Base-by-base conservation (phyloP, 2,797 vertebrate species). In the Ptychadena robeensis region DNA sequence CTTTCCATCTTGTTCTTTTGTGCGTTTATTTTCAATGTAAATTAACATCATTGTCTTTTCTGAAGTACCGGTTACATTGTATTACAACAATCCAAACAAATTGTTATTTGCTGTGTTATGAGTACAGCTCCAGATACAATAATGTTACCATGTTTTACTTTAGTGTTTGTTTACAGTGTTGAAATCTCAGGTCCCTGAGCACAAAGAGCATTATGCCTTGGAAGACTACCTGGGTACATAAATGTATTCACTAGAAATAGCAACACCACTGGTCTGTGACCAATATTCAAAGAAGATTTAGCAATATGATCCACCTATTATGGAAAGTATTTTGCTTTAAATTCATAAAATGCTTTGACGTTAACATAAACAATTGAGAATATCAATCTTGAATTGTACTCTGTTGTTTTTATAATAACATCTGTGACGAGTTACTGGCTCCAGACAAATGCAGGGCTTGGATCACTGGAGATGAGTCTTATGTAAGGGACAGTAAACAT, bases 111-210 rank as follows among this genome's bases (percentile, higher is more conserved):
- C 66, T 30, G 38, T 67, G 48, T 69, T 53, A 66, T 67, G 32
- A 66, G 22, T 4, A 68, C 22, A 68, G 75, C 14, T 30, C 31
- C 18, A 40, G 34, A 10, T 61, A 69, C 48, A 69, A 70, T 70
- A 57, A 79, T 68, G 66, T 70, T 38, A 70, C 65, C 40, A 79
- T 57, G 76, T 69, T 59, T 57, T 48, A 67, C 64, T 68, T 79
- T 79, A n/a, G 18, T 79, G 65, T 79, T 79, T 79, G 76, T 79
- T 59, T 79, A 66, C 37, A 27, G 37, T 66, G 74, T 32, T 77
- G 74, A 66, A 66, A 66, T 77, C 1, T 38, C 9, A 76, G 34
- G 73, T 40, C 30, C 22, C 10, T 22, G 28, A 65, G 27, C 34
- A 38, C 57, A 75, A 75, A 30, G 25, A 22, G 9, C 25, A 27